A percentile compares a stretch with the other conserved stretches of the same genome.
Evolutionary conservation across 2,888 invertebrate species (phyloP).

Genomic region (Nymphalis polychloros): DNA sequence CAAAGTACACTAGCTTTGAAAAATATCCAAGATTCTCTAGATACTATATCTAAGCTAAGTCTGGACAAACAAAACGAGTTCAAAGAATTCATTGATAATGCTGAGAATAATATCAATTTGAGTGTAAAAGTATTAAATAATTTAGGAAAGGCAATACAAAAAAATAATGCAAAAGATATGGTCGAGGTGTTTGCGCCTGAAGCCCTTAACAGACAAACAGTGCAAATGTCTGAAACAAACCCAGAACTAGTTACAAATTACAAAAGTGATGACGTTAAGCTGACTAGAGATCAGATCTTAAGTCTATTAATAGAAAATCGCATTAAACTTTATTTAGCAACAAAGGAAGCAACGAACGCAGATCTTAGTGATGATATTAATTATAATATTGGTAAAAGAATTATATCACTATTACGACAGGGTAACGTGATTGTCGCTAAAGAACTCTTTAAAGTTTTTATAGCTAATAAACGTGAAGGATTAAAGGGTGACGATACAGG

Average conservation of each 20-base stretch:
- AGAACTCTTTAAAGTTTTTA: constrained; percentile 62
- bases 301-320: constrained; percentile 67
- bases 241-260: constrained; percentile 14
- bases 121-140: constrained; percentile 50
- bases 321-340: constrained; percentile 53
- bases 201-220: constrained; percentile 8
- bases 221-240: constrained; percentile 21
- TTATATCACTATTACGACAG: constrained; percentile 55
- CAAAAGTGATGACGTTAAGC: constrained; percentile 44
- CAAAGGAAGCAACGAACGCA: constrained; percentile 49
- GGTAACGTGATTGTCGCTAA: constrained; percentile 61
- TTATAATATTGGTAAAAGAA: constrained; percentile 60
- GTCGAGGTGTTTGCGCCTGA: constrained; percentile 12
- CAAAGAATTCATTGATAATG: constrained; percentile 55
- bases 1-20: constrained; percentile 50
- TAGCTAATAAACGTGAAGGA: constrained; percentile 45
- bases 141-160: constrained; percentile 41
- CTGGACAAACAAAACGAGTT: constrained; percentile 47
- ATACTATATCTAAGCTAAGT: constrained; percentile 42
- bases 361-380: constrained; percentile 51
- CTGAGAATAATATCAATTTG: constrained; percentile 50
- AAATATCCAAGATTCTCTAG: constrained; percentile 48
- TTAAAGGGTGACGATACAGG: constrained; percentile 15
- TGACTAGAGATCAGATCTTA: constrained; percentile 61
- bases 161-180: constrained; percentile 18